Conservation (phyloP, 2,888 invertebrate species). For the Thyatira batis region DNA sequence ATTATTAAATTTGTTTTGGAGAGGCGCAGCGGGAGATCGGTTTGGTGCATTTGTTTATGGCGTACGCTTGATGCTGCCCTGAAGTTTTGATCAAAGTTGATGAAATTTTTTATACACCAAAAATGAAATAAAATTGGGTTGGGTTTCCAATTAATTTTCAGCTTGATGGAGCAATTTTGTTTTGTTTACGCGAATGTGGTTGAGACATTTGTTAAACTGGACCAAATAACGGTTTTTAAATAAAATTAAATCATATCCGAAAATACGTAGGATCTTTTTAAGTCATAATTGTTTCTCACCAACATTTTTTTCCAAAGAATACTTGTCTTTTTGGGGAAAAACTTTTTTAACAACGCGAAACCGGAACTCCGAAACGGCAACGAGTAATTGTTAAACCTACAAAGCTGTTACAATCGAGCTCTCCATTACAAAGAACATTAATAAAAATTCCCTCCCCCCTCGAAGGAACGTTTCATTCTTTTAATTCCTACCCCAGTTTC, state of each 20-base stretch:
- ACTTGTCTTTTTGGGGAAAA: too few relatives aligned
- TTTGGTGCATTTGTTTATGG: conserved; percentile 39
- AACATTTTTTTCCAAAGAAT: too few relatives aligned
- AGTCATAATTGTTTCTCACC: too few relatives aligned
- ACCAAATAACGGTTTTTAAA: too few relatives aligned
- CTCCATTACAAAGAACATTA: conserved; percentile 66
- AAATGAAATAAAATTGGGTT: too few relatives aligned
- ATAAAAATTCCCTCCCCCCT: conserved; percentile 35
- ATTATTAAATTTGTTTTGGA: conserved; percentile 68
- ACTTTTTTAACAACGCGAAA: conserved; percentile 15
- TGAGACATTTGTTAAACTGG: too few relatives aligned
- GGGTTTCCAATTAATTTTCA: background rate
- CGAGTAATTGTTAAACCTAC: conserved; percentile 59
- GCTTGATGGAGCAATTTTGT: too few relatives aligned
- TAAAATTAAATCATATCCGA: too few relatives aligned
- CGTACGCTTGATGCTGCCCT: conserved; percentile 12
- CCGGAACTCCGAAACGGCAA: conserved; percentile 11
- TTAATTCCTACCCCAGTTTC: conserved; percentile 59
- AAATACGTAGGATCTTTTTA: too few relatives aligned
- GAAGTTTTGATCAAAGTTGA: background rate
- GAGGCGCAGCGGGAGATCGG: conserved; percentile 39
- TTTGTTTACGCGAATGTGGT: too few relatives aligned
- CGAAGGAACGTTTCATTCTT: conserved; percentile 51
- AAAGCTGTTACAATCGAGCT: conserved; percentile 55
- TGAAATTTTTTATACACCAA: background rate